Conservation (phyloP, 2,888 invertebrate genomes). For the Lordiphosa andalusiaca region DNA sequence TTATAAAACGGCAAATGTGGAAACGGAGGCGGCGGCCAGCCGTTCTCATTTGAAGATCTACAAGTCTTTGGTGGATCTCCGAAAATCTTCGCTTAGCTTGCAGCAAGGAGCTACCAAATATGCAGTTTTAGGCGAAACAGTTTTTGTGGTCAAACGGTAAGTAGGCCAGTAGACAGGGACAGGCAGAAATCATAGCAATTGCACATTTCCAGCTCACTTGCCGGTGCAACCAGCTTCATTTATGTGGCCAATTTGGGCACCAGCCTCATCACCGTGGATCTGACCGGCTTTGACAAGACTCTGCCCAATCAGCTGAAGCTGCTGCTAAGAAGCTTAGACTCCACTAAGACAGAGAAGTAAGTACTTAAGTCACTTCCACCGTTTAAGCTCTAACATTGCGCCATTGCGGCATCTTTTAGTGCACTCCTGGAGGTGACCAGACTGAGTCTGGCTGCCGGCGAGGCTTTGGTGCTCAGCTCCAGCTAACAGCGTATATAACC, state of each 20-base stretch:
- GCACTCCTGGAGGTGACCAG: constrained; percentile 30
- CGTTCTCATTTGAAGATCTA: constrained; percentile 84
- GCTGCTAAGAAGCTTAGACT: constrained; percentile 46
- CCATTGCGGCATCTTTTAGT: constrained; percentile 20
- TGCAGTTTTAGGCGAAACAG: constrained; percentile 57
- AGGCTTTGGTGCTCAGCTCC: constrained; percentile 48
- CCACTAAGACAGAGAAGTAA: constrained; percentile 43
- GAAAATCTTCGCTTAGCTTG: constrained; percentile 63
- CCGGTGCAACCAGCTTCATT: constrained; percentile 47
- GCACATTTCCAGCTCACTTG: constrained; percentile 34
- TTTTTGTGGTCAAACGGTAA: constrained; percentile 75
- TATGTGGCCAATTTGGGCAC: constrained; percentile 67
- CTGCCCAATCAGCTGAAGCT: constrained; percentile 42
- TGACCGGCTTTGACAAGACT: constrained; percentile 49
- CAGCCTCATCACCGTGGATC: constrained; percentile 39
- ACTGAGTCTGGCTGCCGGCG: constrained; percentile 50
- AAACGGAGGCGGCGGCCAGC: constrained; percentile 78
- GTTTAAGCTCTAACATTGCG: not conserved
- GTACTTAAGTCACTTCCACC: not conserved
- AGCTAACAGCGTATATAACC: constrained; percentile 25
- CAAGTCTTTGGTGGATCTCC: constrained; percentile 81
- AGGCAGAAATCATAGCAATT: too few species aligned
- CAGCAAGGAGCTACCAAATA: constrained; percentile 70
- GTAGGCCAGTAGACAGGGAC: not conserved
- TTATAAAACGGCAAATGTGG: constrained; percentile 83